Conservation (phyloP, 2,797 vertebrate genomes). For the Sebastes hopkinsi region DNA sequence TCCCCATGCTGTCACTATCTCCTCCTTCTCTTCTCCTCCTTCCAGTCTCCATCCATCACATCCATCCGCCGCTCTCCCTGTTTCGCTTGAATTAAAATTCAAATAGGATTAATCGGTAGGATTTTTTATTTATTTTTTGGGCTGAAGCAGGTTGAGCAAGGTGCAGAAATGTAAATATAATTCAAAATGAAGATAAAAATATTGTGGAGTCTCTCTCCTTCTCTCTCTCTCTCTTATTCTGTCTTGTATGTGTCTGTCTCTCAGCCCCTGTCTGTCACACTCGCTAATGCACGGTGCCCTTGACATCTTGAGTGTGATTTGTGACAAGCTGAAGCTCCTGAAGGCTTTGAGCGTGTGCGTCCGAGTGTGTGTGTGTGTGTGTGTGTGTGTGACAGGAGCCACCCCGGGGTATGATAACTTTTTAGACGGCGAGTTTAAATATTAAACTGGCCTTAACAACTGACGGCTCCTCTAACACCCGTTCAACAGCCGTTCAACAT, state of each 20-base stretch:
- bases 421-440: slow-evolving; percentile 75
- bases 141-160: slow-evolving; percentile 37
- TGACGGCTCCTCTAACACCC: slow-evolving; percentile 69
- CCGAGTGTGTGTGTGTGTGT: not conserved
- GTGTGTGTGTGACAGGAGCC: slow-evolving; percentile 62
- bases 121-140: slow-evolving; percentile 4
- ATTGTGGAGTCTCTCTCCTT: not conserved
- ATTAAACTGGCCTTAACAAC: slow-evolving; percentile 78
- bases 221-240: slow-evolving; percentile 2
- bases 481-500: slow-evolving; percentile 64
- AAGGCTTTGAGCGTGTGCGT: slow-evolving; percentile 61
- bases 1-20: slow-evolving; percentile 55
- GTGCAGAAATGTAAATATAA: slow-evolving; percentile 27
- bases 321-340: slow-evolving; percentile 74
- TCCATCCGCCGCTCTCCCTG: slow-evolving; percentile 16
- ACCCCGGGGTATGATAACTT: slow-evolving; percentile 70
- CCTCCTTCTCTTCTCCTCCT: slow-evolving; percentile 51
- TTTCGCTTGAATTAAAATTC: slow-evolving; percentile 58
- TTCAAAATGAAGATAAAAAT: slow-evolving; percentile 14
- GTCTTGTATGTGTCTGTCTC: slow-evolving; percentile 43
- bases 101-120: slow-evolving; percentile 57
- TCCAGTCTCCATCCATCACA: slow-evolving; percentile 58
- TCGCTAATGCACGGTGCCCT: slow-evolving; percentile 72
- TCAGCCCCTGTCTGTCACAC: slow-evolving; percentile 65
- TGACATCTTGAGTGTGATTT: slow-evolving; percentile 78